Percentiles rank a stretch among this genome's conserved stretches.
phyloP scores from a whole-genome alignment of 2,113 vertebrate genomes.

The Lipophrys pholis region DNA sequence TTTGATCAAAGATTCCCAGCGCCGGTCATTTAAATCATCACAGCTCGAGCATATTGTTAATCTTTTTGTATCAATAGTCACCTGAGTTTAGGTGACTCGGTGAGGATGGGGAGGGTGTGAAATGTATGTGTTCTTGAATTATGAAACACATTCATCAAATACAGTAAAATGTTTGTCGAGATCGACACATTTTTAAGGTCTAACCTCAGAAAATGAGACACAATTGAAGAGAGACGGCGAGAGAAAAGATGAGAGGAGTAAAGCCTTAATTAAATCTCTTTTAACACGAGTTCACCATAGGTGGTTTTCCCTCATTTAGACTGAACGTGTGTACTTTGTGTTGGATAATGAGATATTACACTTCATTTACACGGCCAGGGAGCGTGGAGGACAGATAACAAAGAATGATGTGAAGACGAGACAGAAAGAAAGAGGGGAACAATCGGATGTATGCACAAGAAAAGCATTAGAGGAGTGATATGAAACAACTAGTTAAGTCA shows the following conservation, averaged over 20 bases:
- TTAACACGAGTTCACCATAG: constrained; percentile 64
- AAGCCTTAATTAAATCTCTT: constrained; percentile 67
- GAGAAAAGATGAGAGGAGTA: constrained; percentile 8
- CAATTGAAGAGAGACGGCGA: constrained; percentile 14
- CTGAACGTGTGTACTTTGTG: constrained; percentile 65
- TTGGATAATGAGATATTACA: constrained; percentile 67
- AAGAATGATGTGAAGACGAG: neutral
- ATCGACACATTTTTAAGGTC: constrained; percentile 1
- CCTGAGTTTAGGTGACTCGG: too few relatives aligned
- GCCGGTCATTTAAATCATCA: too few relatives aligned
- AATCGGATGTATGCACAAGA: neutral
- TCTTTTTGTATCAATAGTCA: too few relatives aligned
- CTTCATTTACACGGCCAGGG: constrained; percentile 40
- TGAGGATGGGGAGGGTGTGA: too few relatives aligned
- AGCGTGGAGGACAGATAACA: constrained; percentile 22
- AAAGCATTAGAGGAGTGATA: neutral
- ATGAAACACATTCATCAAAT: neutral
- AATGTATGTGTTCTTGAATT: too few relatives aligned
- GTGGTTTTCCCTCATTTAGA: constrained; percentile 58
- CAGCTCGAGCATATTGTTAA: too few relatives aligned
- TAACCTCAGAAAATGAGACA: constrained; percentile 4
- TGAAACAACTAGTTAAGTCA: constrained; percentile 3
- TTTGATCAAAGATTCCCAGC: too few relatives aligned
- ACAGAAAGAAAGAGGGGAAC: neutral
- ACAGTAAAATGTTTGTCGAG: neutral